These are phyloP conservation scores for Merops nubicus DNA, from an alignment of 2,113 vertebrate genomes.

Conservation along the genomic window DNA sequence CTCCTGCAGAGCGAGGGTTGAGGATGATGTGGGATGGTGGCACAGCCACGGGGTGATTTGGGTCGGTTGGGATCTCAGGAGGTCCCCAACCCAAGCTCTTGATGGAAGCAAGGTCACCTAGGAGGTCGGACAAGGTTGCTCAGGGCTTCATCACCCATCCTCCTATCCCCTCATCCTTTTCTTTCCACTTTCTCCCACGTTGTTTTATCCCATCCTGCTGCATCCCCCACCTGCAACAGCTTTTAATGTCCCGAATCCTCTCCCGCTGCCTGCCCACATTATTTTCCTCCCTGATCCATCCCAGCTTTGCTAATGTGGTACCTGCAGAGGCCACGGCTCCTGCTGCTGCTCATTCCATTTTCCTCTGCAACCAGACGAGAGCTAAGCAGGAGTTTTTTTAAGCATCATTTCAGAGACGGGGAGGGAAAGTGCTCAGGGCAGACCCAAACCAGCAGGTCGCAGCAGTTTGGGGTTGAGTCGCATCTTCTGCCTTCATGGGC, in stretches of 20 bases:
- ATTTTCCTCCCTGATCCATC: neutral
- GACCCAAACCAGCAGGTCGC: neutral
- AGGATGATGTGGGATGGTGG: too few species aligned
- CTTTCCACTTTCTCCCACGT: too few species aligned
- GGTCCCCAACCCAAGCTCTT: neutral
- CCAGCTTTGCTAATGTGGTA: neutral
- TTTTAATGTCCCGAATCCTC: neutral
- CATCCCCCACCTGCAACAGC: neutral
- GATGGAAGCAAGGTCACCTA: neutral
- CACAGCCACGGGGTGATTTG: too few species aligned
- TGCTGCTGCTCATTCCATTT: neutral
- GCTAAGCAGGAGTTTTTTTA: neutral
- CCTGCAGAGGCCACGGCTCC: neutral
- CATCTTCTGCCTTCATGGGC: neutral
- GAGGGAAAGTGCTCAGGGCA: neutral
- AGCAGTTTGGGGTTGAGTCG: neutral
- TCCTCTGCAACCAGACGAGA: neutral
- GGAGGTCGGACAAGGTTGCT: neutral
- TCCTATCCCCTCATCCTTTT: neutral
- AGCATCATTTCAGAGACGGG: neutral
- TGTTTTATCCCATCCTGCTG: neutral
- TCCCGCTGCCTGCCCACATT: neutral
- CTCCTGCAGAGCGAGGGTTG: neutral
- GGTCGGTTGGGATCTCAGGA: neutral
- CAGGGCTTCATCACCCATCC: neutral